Percentiles rank a stretch among this genome's conserved stretches.
These are phyloP conservation scores for Caerostris darwini DNA, from an alignment of 1,140 invertebrate species.

Conservation along the genomic window DNA sequence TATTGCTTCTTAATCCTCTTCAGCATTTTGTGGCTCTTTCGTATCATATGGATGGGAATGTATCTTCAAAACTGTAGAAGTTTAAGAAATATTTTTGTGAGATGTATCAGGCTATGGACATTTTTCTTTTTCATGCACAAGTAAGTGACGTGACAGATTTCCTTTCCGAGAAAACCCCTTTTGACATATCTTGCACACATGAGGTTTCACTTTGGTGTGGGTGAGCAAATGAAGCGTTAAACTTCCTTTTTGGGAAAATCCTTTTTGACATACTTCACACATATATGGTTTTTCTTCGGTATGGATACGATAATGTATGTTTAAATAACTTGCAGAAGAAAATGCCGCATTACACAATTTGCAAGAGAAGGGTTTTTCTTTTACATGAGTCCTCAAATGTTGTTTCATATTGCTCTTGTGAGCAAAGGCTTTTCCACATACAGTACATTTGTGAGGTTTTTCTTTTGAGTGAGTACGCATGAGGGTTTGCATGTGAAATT, in stretches of 20 bases:
- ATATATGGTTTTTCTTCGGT: neutral
- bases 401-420: neutral
- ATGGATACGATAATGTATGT: neutral
- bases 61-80: too few species aligned
- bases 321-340: neutral
- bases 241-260: neutral
- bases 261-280: slow-evolving; percentile 8
- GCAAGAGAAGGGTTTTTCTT: neutral
- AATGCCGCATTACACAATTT: neutral
- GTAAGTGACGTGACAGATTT: neutral
- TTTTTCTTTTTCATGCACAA: neutral
- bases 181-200: neutral
- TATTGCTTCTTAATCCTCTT: too few species aligned
- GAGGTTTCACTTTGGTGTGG: neutral
- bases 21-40: too few species aligned
- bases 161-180: neutral
- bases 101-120: too few species aligned
- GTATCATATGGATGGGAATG: too few species aligned
- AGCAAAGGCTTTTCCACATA: neutral
- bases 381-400: neutral
- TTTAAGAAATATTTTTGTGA: too few species aligned
- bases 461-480: neutral
- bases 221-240: neutral
- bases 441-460: neutral
- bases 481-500: neutral